phyloP scores from a whole-genome alignment of 2,113 vertebrate species.

The Leucopternis melanops region DNA sequence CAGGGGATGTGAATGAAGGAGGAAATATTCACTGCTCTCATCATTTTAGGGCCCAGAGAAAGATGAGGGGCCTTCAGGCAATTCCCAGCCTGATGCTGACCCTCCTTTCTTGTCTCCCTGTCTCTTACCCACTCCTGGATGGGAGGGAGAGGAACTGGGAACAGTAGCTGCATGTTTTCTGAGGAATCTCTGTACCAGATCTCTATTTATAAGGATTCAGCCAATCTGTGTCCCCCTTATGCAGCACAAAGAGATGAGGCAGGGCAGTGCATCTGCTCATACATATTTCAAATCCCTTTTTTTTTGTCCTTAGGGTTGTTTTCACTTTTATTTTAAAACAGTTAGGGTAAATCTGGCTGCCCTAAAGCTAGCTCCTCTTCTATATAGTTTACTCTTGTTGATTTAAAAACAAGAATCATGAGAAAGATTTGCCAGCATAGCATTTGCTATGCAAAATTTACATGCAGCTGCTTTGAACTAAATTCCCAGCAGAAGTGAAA shows the following conservation, averaged over 20 bases:
- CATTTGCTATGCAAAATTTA: constrained; percentile 29
- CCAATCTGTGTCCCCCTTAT: background rate
- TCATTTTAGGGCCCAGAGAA: background rate
- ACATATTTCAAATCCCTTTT: background rate
- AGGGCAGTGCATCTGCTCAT: background rate
- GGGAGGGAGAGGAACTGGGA: background rate
- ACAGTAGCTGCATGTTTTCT: background rate
- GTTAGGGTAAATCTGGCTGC: background rate
- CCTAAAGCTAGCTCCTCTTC: background rate
- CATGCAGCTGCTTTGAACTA: constrained; percentile 53
- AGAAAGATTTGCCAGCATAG: background rate
- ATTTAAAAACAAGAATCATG: constrained; percentile 27
- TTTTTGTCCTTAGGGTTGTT: background rate
- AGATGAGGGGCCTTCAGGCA: background rate
- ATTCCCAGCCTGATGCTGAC: background rate
- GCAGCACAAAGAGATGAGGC: constrained; percentile 3
- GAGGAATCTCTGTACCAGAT: background rate
- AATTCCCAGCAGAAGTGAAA: constrained; percentile 54
- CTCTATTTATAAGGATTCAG: background rate
- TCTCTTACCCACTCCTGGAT: background rate
- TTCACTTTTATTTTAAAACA: constrained; percentile 6
- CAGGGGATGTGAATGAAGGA: background rate
- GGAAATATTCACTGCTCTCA: background rate
- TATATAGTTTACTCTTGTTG: background rate
- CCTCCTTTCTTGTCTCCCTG: background rate